Percentiles rank a stretch among this genome's conserved stretches.
Conservation (phyloP, 2,113 vertebrate species). For the Willisornis vidua region DNA sequence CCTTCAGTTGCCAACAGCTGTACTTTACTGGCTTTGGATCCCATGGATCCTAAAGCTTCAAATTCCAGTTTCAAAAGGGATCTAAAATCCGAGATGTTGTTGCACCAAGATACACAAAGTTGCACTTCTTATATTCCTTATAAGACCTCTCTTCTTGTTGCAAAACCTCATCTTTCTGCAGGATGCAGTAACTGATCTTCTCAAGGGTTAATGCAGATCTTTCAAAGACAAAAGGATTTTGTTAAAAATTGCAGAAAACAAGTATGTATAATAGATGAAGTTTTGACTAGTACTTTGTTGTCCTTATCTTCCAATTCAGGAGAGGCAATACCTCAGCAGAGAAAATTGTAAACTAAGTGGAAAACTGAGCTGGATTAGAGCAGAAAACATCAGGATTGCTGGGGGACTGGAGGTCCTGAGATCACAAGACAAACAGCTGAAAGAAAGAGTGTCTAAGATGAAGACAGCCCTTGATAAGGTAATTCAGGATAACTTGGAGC, state of each 20-base stretch:
- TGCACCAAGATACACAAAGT: neutral
- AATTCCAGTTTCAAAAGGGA: neutral
- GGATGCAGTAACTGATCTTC: neutral
- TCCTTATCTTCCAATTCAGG: conserved; percentile 68
- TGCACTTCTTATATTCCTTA: neutral
- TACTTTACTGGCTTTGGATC: neutral
- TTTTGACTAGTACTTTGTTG: neutral
- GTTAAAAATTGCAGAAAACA: neutral
- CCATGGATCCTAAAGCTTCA: neutral
- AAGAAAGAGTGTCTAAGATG: conserved; percentile 76
- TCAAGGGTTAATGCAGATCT: neutral
- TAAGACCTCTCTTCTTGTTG: neutral
- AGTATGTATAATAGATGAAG: neutral
- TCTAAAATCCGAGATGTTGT: neutral
- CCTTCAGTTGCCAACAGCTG: neutral
- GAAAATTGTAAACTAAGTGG: conserved; percentile 74
- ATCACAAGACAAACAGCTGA: conserved; percentile 75
- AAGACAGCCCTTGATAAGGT: conserved; percentile 87
- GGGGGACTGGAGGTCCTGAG: conserved; percentile 76
- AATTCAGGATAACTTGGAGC: conserved; percentile 64
- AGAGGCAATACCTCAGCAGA: conserved; percentile 77
- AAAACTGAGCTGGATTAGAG: conserved; percentile 66
- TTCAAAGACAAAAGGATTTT: neutral
- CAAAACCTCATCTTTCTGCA: neutral
- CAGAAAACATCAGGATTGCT: conserved; percentile 79